A percentile compares a stretch with the other conserved stretches of the same genome.
Conservation (phyloP, 2,113 vertebrate species). For the Channa argus region DNA sequence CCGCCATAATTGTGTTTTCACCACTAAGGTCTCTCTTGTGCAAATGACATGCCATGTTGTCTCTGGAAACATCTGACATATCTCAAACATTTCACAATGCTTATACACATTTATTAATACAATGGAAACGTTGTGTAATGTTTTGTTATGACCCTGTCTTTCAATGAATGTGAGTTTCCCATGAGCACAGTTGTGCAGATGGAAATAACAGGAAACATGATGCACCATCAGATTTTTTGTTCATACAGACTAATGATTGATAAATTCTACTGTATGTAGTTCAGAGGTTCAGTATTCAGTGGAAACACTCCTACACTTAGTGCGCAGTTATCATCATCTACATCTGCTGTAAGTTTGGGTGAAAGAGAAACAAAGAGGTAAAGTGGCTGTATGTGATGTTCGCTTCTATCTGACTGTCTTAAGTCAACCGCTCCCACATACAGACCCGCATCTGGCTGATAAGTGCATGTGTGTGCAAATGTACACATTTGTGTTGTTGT, state of each 20-base stretch:
- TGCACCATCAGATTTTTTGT: background rate
- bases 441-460: conserved; percentile 57
- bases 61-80: conserved; percentile 19
- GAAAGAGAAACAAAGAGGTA: conserved; percentile 15
- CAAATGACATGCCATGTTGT: background rate
- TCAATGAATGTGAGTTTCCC: background rate
- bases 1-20: background rate
- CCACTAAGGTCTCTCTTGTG: accelerated
- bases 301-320: conserved; percentile 56
- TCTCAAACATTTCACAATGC: background rate
- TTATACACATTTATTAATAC: background rate
- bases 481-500: background rate
- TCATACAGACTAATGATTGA: conserved; percentile 2
- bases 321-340: conserved; percentile 36
- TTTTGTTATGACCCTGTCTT: background rate
- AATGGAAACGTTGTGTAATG: conserved; percentile 48
- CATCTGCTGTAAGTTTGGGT: conserved; percentile 41
- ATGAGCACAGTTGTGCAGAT: background rate
- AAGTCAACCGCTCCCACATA: conserved; percentile 51
- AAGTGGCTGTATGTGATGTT: background rate
- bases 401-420: conserved; percentile 6
- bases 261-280: background rate
- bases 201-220: conserved; percentile 33
- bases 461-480: background rate
- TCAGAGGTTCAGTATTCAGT: background rate